phyloP scores from a whole-genome alignment of 2,113 vertebrate species.

The Notiomystis cincta region DNA sequence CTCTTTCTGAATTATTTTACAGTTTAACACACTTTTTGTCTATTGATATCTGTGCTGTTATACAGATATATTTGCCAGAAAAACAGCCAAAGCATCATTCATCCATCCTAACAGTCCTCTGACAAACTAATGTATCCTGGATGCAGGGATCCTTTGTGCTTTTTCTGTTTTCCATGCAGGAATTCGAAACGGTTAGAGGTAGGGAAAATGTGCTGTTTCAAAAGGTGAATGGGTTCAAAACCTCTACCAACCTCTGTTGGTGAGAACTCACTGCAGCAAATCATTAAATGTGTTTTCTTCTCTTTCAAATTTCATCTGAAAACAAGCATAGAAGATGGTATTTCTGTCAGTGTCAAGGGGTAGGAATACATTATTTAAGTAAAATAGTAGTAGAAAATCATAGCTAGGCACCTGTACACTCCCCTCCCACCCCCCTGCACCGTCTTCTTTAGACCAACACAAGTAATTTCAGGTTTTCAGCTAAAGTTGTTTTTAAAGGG shows the following conservation, averaged over 20 bases:
- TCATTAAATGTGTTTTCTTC: not conserved
- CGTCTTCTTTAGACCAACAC: not conserved
- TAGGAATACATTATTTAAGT: not conserved
- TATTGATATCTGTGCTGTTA: not conserved
- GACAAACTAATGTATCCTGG: not conserved
- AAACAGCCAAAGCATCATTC: not conserved
- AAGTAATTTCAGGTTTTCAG: not conserved
- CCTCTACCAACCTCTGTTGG: not conserved
- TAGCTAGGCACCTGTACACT: not conserved
- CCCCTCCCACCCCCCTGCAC: rapidly evolving
- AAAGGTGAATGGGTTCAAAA: not conserved
- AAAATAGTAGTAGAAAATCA: not conserved
- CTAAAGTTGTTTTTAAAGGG: not conserved
- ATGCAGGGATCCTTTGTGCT: not conserved
- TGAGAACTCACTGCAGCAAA: not conserved
- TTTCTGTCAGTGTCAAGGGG: not conserved
- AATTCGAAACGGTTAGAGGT: not conserved
- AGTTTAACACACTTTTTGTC: not conserved
- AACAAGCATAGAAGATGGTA: not conserved
- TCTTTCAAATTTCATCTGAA: not conserved
- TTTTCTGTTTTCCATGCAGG: not conserved
- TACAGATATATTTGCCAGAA: not conserved
- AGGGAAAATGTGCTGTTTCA: not conserved
- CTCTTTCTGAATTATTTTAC: not conserved
- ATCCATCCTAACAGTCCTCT: not conserved